A percentile compares a stretch with the other conserved stretches of the same genome.
Evolutionary conservation across 2,113 vertebrate species (phyloP).

Genomic region (Phodopus roborovskii): DNA sequence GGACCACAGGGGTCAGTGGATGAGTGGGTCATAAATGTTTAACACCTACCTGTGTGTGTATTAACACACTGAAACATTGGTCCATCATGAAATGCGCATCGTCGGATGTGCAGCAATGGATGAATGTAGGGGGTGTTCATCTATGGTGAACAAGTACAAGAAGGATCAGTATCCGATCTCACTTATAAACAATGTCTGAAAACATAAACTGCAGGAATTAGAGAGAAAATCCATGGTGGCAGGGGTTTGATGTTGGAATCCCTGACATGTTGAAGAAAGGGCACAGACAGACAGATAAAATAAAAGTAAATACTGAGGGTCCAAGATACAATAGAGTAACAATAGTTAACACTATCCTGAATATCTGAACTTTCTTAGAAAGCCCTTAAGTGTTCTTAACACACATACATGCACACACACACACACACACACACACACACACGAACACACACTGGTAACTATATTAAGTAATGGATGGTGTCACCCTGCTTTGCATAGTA

Average conservation of each 20-base stretch:
- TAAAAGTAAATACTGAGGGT: background rate
- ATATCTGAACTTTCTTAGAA: background rate
- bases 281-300: background rate
- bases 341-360: background rate
- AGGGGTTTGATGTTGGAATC: too few species aligned
- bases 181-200: background rate
- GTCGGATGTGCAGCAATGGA: background rate
- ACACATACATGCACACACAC: background rate
- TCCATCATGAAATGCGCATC: background rate
- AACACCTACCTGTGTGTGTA: background rate
- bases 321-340: background rate
- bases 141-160: background rate
- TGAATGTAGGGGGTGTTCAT: background rate
- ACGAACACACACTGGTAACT: too few species aligned
- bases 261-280: background rate
- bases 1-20: background rate
- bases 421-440: background rate
- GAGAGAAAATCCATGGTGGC: background rate
- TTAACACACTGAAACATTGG: background rate
- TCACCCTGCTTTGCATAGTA: background rate
- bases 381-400: background rate
- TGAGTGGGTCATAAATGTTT: fast-evolving
- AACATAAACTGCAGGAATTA: background rate
- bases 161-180: background rate
- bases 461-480: background rate